Percentiles rank a stretch among this genome's conserved stretches.
Conservation (phyloP, 2,888 invertebrate genomes). For the Baronia brevicornis region DNA sequence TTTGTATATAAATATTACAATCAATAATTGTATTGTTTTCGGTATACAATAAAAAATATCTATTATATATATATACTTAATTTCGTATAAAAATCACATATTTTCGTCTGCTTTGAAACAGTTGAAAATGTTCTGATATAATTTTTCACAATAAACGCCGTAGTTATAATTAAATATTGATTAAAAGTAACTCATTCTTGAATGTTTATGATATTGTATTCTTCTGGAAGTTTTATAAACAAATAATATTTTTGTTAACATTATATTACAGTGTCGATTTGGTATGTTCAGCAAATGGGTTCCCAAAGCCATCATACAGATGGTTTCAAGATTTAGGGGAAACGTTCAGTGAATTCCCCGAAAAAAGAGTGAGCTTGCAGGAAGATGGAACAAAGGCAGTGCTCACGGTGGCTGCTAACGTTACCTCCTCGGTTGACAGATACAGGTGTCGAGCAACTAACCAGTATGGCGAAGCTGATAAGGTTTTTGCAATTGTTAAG, state of each 20-base stretch:
- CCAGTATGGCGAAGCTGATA: constrained; percentile 33
- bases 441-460: constrained; percentile 49
- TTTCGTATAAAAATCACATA: too few species aligned
- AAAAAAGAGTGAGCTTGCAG: constrained; percentile 31
- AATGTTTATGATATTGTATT: too few species aligned
- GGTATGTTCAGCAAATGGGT: constrained; percentile 41
- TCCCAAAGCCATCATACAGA: constrained; percentile 44
- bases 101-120: too few species aligned
- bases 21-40: too few species aligned
- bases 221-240: not conserved
- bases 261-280: constrained; percentile 43
- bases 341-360: constrained; percentile 35
- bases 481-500: constrained; percentile 34
- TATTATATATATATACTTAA: too few species aligned
- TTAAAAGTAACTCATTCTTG: too few species aligned
- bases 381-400: constrained; percentile 34
- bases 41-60: too few species aligned
- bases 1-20: too few species aligned
- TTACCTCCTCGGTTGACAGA: constrained; percentile 33
- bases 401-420: constrained; percentile 33
- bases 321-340: constrained; percentile 42
- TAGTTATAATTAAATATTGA: too few species aligned
- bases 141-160: too few species aligned
- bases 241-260: not conserved
- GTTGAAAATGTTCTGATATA: too few species aligned